phyloP scores from a whole-genome alignment of 2,888 invertebrate species.

The Eupithecia vulgata region DNA sequence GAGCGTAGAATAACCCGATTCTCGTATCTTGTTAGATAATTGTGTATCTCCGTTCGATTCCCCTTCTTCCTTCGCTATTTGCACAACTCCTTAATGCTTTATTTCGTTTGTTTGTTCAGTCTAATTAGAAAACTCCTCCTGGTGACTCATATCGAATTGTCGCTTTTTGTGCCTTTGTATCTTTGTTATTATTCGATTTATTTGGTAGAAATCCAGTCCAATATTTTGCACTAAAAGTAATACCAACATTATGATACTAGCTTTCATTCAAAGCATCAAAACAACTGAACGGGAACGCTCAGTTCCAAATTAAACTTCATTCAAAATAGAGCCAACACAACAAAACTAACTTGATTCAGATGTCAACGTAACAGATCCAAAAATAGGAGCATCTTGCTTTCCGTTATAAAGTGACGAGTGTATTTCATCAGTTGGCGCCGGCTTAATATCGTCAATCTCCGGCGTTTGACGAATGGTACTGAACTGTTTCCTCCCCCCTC shows the following conservation, averaged over 20 bases:
- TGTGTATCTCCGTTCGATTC: slow-evolving; percentile 52
- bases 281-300: slow-evolving; percentile 7
- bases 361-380: slow-evolving; percentile 34
- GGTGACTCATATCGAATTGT: slow-evolving; percentile 76
- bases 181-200: slow-evolving; percentile 50
- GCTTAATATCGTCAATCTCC: slow-evolving; percentile 64
- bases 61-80: slow-evolving; percentile 75
- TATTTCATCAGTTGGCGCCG: slow-evolving; percentile 48
- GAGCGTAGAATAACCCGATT: slow-evolving; percentile 14
- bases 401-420: slow-evolving; percentile 36
- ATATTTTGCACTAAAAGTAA: not conserved
- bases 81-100: slow-evolving; percentile 81
- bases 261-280: slow-evolving; percentile 10
- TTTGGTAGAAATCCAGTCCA: not conserved
- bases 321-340: slow-evolving; percentile 30
- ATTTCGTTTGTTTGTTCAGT: slow-evolving; percentile 80
- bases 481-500: slow-evolving; percentile 49
- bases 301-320: slow-evolving; percentile 25
- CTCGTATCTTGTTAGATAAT: slow-evolving; percentile 49
- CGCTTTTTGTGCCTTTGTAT: slow-evolving; percentile 58
- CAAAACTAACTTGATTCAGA: slow-evolving; percentile 34
- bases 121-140: slow-evolving; percentile 82
- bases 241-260: slow-evolving; percentile 13
- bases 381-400: slow-evolving; percentile 38
- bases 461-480: slow-evolving; percentile 53